Conservation (phyloP, 1,140 invertebrate genomes). For the Leptopilina boulardi region DNA sequence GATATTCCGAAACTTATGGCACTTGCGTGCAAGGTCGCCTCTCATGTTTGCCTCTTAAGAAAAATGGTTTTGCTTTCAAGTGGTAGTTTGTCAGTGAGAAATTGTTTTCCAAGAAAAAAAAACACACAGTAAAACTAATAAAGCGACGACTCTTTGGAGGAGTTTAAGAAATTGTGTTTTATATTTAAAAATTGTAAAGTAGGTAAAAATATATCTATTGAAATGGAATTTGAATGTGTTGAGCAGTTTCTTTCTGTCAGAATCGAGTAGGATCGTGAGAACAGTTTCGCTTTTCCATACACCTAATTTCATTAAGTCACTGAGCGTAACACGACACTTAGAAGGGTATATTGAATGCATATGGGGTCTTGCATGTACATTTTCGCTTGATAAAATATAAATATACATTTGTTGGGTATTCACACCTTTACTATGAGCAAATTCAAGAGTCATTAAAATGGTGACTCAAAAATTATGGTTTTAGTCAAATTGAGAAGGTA, state of each 20-base stretch:
- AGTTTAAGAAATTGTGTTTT: no score
- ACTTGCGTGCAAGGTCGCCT: not conserved
- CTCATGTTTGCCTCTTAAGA: not conserved
- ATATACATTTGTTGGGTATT: not conserved
- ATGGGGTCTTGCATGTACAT: constrained; percentile 44
- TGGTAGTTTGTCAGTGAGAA: constrained; percentile 11
- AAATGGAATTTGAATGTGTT: no score
- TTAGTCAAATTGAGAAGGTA: no score
- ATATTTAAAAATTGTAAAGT: no score
- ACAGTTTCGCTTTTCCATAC: constrained; percentile 55
- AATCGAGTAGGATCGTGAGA: constrained; percentile 60
- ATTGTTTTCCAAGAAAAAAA: not conserved
- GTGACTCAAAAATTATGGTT: no score
- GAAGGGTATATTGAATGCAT: constrained; percentile 53
- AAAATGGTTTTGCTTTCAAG: constrained; percentile 8
- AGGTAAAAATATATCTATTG: no score
- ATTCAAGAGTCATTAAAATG: no score
- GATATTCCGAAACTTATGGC: constrained; percentile 21
- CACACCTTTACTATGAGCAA: no score
- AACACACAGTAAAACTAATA: not conserved
- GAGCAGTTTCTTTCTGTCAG: no score
- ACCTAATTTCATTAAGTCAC: constrained; percentile 64
- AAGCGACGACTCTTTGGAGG: no score
- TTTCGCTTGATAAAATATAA: constrained; percentile 31
- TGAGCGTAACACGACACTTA: constrained; percentile 63